phyloP scores from a whole-genome alignment of 2,797 vertebrate genomes.

The Anguilla obscura region DNA sequence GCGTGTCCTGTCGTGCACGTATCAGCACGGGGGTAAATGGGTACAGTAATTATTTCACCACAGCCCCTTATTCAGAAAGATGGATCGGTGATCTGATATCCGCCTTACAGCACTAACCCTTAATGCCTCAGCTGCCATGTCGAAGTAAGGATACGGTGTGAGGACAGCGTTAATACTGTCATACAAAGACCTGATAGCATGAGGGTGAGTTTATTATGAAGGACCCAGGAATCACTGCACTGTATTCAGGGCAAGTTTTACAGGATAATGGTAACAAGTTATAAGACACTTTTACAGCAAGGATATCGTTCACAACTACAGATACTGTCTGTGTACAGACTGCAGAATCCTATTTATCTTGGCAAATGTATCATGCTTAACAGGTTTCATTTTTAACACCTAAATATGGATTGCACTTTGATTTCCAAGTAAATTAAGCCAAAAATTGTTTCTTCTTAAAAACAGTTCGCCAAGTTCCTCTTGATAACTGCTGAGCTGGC shows the following conservation, averaged over 20 bases:
- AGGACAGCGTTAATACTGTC: neutral
- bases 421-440: neutral
- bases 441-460: neutral
- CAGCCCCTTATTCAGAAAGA: neutral
- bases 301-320: neutral
- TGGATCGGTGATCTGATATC: neutral
- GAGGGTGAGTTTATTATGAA: too few species aligned
- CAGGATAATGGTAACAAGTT: neutral
- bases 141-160: neutral
- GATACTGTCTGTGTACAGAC: neutral
- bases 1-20: neutral
- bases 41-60: neutral
- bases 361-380: neutral
- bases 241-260: neutral
- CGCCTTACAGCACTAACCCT: neutral
- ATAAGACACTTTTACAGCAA: neutral
- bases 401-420: neutral
- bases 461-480: neutral
- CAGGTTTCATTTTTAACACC: conserved; percentile 5
- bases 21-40: neutral
- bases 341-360: neutral
- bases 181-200: neutral
- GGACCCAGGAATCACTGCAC: neutral
- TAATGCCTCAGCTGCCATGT: neutral
- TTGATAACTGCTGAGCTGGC: neutral